Evolutionary conservation across 1,140 invertebrate species (phyloP).

Genomic region (Nasonia giraulti): DNA sequence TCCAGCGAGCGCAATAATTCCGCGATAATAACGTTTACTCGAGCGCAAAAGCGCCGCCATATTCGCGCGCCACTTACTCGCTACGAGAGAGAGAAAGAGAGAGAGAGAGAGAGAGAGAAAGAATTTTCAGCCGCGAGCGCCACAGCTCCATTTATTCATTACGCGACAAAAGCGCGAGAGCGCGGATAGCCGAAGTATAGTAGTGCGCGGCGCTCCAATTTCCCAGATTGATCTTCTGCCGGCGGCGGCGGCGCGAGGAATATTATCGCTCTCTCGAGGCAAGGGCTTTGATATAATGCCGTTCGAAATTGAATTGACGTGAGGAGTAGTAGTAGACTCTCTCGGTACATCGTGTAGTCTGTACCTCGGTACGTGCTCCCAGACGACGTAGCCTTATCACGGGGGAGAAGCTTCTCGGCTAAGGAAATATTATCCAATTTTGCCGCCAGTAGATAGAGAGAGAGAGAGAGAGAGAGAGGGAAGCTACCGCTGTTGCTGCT

Average conservation of each 20-base stretch:
- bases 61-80: no score
- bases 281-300: background rate
- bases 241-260: background rate
- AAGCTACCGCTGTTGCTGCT: background rate
- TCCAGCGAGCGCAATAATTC: no score
- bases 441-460: no score
- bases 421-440: conserved; percentile 1
- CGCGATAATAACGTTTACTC: no score
- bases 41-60: no score
- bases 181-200: background rate
- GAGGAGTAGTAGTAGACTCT: background rate
- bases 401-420: background rate
- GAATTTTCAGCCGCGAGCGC: background rate
- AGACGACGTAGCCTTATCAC: background rate
- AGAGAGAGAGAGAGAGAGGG: no score
- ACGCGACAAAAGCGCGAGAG: conserved; percentile 8
- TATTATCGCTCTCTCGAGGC: conserved; percentile 6
- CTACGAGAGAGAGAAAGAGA: background rate
- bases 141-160: conserved; percentile 8
- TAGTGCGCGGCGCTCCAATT: background rate
- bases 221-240: conserved; percentile 5
- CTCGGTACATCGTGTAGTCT: background rate
- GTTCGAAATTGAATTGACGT: conserved; percentile 18
- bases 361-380: background rate
- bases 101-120: background rate